Evolutionary conservation across 2,888 invertebrate species (phyloP).

Genomic region (Caenorhabditis auriculariae): DNA sequence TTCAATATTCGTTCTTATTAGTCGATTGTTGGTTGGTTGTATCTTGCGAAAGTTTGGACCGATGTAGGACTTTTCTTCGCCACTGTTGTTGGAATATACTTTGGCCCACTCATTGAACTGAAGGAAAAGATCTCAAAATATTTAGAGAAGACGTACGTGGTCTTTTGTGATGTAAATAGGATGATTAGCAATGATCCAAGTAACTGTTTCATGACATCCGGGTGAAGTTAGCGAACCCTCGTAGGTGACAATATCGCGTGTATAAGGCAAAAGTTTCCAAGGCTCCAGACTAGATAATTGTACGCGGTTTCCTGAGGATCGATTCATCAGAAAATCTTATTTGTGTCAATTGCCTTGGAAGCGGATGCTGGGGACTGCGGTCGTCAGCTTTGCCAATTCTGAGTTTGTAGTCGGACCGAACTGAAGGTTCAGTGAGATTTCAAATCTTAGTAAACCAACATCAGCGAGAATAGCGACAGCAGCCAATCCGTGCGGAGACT

Average conservation of each 20-base stretch:
- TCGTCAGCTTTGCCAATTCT: constrained; percentile 46
- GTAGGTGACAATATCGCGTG: constrained; percentile 47
- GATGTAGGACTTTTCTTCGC: constrained; percentile 65
- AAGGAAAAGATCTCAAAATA: constrained; percentile 1
- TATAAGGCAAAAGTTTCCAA: constrained; percentile 47
- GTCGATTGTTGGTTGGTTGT: constrained; percentile 86
- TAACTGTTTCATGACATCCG: constrained; percentile 68
- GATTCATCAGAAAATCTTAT: constrained; percentile 1
- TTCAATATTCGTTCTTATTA: constrained; percentile 93
- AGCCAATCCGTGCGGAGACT: constrained; percentile 90
- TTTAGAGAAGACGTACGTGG: constrained; percentile 73
- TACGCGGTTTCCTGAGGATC: constrained; percentile 29
- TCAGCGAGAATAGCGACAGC: constrained; percentile 89
- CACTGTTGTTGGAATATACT: constrained; percentile 30
- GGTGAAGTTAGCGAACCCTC: constrained; percentile 91
- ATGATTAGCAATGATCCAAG: constrained; percentile 96
- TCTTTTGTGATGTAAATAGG: constrained; percentile 92
- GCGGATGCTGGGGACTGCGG: constrained; percentile 37
- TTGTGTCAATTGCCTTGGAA: constrained; percentile 19
- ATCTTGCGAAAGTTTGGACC: constrained; percentile 92
- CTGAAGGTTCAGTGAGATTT: constrained; percentile 31
- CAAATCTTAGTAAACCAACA: constrained; percentile 74
- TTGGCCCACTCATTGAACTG: constrained; percentile 47
- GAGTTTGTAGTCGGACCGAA: constrained; percentile 44
- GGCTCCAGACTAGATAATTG: constrained; percentile 47